Conservation (phyloP, 2,888 invertebrate species). For the Mechanitis messenoides region DNA sequence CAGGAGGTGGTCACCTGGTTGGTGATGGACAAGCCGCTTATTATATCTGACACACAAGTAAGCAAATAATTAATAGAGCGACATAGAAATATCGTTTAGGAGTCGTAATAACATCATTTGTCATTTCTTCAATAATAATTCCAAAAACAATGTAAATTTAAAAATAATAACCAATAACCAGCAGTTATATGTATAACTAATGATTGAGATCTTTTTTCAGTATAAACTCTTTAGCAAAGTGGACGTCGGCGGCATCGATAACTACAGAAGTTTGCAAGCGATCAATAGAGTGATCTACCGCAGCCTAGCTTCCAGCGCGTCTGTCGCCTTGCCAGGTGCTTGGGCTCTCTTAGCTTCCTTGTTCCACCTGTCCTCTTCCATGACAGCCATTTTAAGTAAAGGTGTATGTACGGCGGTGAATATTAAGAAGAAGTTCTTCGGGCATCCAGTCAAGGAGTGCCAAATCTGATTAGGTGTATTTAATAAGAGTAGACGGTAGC, state of each 20-base stretch:
- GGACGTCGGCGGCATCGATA: constrained; percentile 56
- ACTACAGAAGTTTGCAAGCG: constrained; percentile 65
- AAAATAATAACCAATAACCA: too few relatives aligned
- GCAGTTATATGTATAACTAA: too few relatives aligned
- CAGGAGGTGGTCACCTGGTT: constrained; percentile 86
- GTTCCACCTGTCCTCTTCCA: constrained; percentile 41
- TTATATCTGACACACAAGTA: constrained; percentile 65
- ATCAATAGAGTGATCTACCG: constrained; percentile 58
- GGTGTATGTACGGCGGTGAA: constrained; percentile 46
- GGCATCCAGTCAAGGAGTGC: constrained; percentile 36
- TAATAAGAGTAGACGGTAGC: background rate
- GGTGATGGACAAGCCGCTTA: constrained; percentile 67
- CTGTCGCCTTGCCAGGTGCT: constrained; percentile 39
- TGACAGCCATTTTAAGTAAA: constrained; percentile 41
- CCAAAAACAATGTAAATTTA: too few relatives aligned
- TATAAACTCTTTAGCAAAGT: constrained; percentile 46
- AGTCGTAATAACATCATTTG: too few relatives aligned
- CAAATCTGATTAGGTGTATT: constrained; percentile 21
- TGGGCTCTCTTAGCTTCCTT: constrained; percentile 40
- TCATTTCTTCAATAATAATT: too few relatives aligned
- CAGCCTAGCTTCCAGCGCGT: constrained; percentile 48
- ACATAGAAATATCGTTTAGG: too few relatives aligned
- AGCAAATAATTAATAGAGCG: constrained; percentile 8
- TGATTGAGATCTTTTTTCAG: too few relatives aligned
- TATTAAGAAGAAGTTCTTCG: constrained; percentile 49